phyloP scores from a whole-genome alignment of 2,888 invertebrate genomes.

The Andrena trimmerana region DNA sequence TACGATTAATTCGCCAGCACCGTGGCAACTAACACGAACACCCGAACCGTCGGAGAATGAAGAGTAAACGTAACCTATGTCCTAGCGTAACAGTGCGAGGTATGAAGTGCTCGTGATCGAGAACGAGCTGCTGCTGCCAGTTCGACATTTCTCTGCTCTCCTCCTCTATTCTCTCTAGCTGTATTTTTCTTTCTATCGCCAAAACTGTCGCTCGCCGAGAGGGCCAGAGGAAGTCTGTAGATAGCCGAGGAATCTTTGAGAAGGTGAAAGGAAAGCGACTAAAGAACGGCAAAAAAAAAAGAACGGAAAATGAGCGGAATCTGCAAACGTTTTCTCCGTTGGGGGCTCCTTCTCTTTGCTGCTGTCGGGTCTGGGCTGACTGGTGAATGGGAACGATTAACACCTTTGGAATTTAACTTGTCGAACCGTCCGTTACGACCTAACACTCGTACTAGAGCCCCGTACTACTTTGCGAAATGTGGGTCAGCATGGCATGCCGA shows the following conservation, averaged over 20 bases:
- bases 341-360: constrained; percentile 77
- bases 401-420: constrained; percentile 62
- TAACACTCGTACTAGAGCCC: constrained; percentile 53
- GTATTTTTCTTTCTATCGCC: constrained; percentile 39
- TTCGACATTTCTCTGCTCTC: constrained; percentile 15
- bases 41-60: background rate
- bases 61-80: background rate
- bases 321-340: constrained; percentile 58
- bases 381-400: constrained; percentile 76
- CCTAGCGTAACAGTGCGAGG: constrained; percentile 3
- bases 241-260: constrained; percentile 23
- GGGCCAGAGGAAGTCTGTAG: constrained; percentile 17
- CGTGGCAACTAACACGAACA: constrained; percentile 21
- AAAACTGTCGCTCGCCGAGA: constrained; percentile 4
- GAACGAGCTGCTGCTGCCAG: constrained; percentile 6
- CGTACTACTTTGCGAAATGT: constrained; percentile 52
- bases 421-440: constrained; percentile 55
- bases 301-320: constrained; percentile 36
- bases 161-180: constrained; percentile 24
- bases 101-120: constrained; percentile 4
- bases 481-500: constrained; percentile 73
- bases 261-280: constrained; percentile 24
- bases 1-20: constrained; percentile 1
- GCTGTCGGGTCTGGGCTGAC: constrained; percentile 76
- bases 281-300: constrained; percentile 14